Evolutionary conservation across 2,888 invertebrate species (phyloP), one percentile per base, ranked within the genome.

Genomic region (Eupsilia transversa): DNA sequence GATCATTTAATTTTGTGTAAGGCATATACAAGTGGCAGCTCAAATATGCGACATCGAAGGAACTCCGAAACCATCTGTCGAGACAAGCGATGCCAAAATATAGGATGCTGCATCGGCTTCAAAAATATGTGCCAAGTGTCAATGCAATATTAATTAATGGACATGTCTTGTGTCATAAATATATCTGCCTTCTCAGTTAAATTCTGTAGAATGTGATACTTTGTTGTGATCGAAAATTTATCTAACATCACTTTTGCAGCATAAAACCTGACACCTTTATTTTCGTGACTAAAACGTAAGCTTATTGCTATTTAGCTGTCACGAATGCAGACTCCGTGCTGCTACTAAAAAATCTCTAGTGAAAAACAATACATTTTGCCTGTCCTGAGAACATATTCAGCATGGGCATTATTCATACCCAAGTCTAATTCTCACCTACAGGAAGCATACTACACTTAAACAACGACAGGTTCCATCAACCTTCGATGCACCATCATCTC

Each of bases 381-480:
- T 1, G 33, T n/a, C 10, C 10, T 27, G 49, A 27, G 35, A 35
- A 66, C 35, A 27, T 54, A 20, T 2, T 4, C 12, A 38, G 20
- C 4, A 27, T 20, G 52, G 33, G 27, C 20, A 20, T 66, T 17
- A n/a, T n/a, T n/a, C n/a, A n/a, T n/a, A n/a, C n/a, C n/a, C 23
- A 9, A 49, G n/a, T 10, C 10, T 1, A n/a, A 10, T 49, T 49
- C 23, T 52, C 23, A n/a, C n/a, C n/a, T n/a, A n/a, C 91, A 94
- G 94, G 89, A 92, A 20, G 83, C 91, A 27, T 90, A 92, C 78
- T 94, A 92, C 81, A 90, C 83, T 6, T 92, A 86, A 77, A 87
- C 82, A 0, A 82, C 91, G 1, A 92, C 94, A 0, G 94, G 95
- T 0, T 74, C 77, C 0, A 81, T 95, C 41, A n/a, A 67, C 10